phyloP scores from a whole-genome alignment of 2,888 invertebrate genomes.

The Macrosiphum euphorbiae region DNA sequence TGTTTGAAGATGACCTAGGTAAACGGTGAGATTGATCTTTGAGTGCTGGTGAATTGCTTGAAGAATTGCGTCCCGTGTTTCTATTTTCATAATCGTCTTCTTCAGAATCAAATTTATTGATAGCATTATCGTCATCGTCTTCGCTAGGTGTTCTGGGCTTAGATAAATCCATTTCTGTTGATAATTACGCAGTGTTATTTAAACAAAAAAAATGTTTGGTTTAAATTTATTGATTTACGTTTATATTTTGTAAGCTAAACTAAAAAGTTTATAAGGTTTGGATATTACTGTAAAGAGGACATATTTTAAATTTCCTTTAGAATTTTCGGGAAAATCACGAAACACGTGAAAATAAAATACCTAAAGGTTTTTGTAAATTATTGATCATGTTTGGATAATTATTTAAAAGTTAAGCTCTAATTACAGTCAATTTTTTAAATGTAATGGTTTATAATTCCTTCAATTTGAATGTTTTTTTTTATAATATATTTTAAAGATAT shows the following conservation, averaged over 20 bases:
- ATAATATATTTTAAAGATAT: not conserved
- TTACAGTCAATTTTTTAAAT: not conserved
- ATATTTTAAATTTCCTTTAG: not conserved
- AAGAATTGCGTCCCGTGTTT: slow-evolving; percentile 32
- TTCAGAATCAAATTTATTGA: slow-evolving; percentile 27
- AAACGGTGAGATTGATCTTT: slow-evolving; percentile 59
- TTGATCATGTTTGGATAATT: not conserved
- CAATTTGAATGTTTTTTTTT: not conserved
- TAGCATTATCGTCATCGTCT: slow-evolving; percentile 40
- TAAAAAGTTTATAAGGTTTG: not conserved
- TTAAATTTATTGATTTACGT: not conserved
- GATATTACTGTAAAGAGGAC: not conserved
- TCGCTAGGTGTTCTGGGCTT: slow-evolving; percentile 27
- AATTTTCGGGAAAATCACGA: not conserved
- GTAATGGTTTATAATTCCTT: not conserved
- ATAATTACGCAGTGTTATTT: not conserved
- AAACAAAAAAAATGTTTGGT: not conserved
- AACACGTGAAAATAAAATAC: not conserved
- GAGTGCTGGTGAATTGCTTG: slow-evolving; percentile 23
- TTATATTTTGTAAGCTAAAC: not conserved
- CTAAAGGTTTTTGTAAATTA: not conserved
- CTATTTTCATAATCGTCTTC: slow-evolving; percentile 39
- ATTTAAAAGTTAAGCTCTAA: not conserved
- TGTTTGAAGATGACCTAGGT: slow-evolving; percentile 52
- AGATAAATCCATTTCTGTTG: slow-evolving; percentile 54